Conservation (phyloP, 2,797 vertebrate species). For the Eutrigla gurnardus region DNA sequence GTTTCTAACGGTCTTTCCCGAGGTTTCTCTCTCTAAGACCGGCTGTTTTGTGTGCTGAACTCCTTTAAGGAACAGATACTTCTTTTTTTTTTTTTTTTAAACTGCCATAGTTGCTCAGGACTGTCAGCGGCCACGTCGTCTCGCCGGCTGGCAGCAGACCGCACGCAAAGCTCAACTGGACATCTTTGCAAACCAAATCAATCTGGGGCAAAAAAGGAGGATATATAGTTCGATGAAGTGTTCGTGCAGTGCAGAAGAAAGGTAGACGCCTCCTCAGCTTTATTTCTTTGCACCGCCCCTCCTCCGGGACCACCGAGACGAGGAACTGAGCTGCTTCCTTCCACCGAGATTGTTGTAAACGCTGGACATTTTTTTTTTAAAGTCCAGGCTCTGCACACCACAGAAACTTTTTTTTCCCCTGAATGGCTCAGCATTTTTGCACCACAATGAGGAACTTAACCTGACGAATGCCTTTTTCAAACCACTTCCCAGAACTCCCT, state of each 20-base stretch:
- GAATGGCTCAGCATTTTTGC: not conserved
- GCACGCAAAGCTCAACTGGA: not conserved
- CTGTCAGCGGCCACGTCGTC: slow-evolving; percentile 22
- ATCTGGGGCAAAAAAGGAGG: not conserved
- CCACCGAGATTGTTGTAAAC: slow-evolving; percentile 58
- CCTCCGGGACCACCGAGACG: slow-evolving; percentile 54
- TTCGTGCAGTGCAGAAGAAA: slow-evolving; percentile 4
- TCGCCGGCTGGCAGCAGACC: slow-evolving; percentile 25
- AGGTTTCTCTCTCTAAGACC: not conserved
- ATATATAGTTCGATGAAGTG: no score
- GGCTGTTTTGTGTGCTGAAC: not conserved
- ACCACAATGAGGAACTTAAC: not conserved
- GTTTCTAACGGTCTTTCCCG: not conserved
- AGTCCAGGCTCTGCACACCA: slow-evolving; percentile 22
- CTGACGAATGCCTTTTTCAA: slow-evolving; percentile 12
- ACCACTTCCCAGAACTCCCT: not conserved
- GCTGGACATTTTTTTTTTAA: slow-evolving; percentile 57
- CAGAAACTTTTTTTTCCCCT: not conserved
- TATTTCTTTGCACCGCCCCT: slow-evolving; percentile 60
- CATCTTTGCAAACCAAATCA: slow-evolving; percentile 11
- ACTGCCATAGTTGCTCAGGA: slow-evolving; percentile 6
- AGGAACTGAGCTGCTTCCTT: slow-evolving; percentile 70
- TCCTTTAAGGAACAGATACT: not conserved
- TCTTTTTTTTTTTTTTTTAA: not conserved
- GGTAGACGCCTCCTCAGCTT: slow-evolving; percentile 49